Percentiles rank a stretch among this genome's conserved stretches.
These are phyloP conservation scores for Dicrostonyx torquatus DNA, from an alignment of 2,797 vertebrate species.

Conservation along the genomic window DNA sequence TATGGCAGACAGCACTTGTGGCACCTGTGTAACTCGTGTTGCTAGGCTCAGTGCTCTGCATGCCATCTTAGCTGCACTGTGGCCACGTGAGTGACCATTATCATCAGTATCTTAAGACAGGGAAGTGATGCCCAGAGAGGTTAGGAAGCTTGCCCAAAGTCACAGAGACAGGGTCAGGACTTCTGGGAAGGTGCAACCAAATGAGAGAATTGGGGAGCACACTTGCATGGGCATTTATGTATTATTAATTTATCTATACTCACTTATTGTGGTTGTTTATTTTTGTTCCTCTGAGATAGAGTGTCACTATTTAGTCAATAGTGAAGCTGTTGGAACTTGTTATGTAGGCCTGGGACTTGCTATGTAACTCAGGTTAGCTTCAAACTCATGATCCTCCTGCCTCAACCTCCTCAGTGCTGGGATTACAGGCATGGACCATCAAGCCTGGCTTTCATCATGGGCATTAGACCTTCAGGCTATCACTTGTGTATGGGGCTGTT, in stretches of 20 bases:
- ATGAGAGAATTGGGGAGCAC: not conserved
- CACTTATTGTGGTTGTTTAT: not conserved
- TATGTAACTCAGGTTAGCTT: not conserved
- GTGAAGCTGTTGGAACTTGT: not conserved
- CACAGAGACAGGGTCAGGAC: not conserved
- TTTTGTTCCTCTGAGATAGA: not conserved
- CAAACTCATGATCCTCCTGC: not conserved
- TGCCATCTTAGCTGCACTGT: not conserved
- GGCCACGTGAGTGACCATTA: not conserved
- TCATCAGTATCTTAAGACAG: not conserved
- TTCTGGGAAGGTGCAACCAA: not conserved
- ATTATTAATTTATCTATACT: not conserved
- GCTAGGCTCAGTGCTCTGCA: not conserved
- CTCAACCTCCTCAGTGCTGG: not conserved
- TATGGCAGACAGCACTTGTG: not conserved
- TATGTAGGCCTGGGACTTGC: not conserved
- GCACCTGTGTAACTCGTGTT: not conserved
- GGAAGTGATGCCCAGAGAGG: not conserved
- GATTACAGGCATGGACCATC: not conserved
- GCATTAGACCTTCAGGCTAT: not conserved
- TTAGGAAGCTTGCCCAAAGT: not conserved
- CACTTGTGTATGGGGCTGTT: not conserved
- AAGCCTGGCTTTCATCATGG: not conserved
- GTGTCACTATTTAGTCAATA: not conserved
- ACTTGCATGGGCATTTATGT: too few relatives aligned